Conservation (phyloP, 1,140 invertebrate genomes). For the Drosophila lacertosa region DNA sequence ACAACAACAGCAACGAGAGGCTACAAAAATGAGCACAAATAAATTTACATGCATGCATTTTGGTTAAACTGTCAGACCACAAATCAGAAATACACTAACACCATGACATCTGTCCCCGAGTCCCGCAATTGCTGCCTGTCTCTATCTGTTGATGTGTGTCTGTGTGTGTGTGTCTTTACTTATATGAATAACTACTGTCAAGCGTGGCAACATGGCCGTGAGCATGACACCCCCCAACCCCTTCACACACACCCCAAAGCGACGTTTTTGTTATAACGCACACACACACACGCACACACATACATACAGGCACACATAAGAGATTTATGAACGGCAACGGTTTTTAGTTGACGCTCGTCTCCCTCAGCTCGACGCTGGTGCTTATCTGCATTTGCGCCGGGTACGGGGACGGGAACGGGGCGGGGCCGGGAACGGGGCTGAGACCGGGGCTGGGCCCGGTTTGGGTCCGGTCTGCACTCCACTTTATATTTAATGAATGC, state of each 20-base stretch:
- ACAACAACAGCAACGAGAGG: conserved; percentile 12
- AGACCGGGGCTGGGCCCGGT: too few species aligned
- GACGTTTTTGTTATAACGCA: conserved; percentile 30
- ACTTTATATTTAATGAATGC: conserved; percentile 79
- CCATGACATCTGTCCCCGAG: conserved; percentile 45
- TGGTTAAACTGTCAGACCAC: conserved; percentile 82
- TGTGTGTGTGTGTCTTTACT: conserved; percentile 29
- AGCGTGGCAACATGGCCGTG: conserved; percentile 45
- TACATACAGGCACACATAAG: conserved; percentile 8
- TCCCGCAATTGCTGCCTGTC: conserved; percentile 7
- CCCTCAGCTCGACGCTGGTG: conserved; percentile 23
- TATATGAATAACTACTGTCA: conserved; percentile 77
- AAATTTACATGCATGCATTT: conserved; percentile 81
- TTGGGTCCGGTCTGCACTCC: conserved; percentile 29
- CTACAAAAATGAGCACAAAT: conserved; percentile 80
- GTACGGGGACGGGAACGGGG: too few species aligned
- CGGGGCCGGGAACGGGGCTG: too few species aligned
- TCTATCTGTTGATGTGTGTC: not conserved
- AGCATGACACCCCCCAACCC: conserved; percentile 17
- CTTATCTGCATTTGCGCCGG: conserved; percentile 42
- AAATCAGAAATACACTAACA: conserved; percentile 81
- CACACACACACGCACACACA: conserved; percentile 14
- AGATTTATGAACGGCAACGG: conserved; percentile 73
- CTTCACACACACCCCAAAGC: conserved; percentile 17
- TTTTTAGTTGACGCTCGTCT: conserved; percentile 67